A percentile compares a stretch with the other conserved stretches of the same genome.
Evolutionary conservation across 2,888 invertebrate genomes (phyloP).

Genomic region (Criorhina ranunculi): DNA sequence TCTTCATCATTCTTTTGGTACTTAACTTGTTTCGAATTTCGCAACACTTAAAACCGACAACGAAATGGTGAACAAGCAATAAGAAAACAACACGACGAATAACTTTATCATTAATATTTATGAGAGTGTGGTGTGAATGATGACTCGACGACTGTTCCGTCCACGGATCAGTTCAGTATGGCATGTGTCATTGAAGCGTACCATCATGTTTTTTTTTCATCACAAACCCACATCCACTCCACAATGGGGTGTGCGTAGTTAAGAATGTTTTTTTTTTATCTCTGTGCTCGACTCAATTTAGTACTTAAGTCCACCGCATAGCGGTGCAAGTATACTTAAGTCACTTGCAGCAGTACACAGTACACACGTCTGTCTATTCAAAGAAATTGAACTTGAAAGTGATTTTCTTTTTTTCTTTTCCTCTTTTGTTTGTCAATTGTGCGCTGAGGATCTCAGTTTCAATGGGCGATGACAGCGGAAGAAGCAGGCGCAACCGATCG

Average conservation of each 20-base stretch:
- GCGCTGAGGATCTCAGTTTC: conserved; percentile 49
- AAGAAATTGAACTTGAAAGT: conserved; percentile 29
- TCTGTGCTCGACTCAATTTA: conserved; percentile 55
- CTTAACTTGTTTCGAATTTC: conserved; percentile 20
- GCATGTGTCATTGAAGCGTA: conserved; percentile 71
- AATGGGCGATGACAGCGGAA: conserved; percentile 29
- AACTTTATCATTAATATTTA: conserved; percentile 72
- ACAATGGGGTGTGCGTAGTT: conserved; percentile 26
- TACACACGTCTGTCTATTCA: conserved; percentile 36
- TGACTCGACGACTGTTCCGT: conserved; percentile 68
- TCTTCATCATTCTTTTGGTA: neutral
- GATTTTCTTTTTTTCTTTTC: conserved; percentile 14
- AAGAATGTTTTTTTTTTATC: conserved; percentile 21
- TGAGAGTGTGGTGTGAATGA: conserved; percentile 62
- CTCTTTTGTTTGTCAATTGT: conserved; percentile 25
- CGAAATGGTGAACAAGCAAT: conserved; percentile 18
- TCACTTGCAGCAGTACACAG: conserved; percentile 46
- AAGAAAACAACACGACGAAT: conserved; percentile 24
- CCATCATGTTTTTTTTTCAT: conserved; percentile 30
- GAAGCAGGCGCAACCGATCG: conserved; percentile 44
- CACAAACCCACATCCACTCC: conserved; percentile 30
- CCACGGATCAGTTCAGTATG: conserved; percentile 54
- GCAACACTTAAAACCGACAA: conserved; percentile 23
- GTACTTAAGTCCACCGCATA: conserved; percentile 58
- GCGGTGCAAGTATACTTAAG: conserved; percentile 66